phyloP scores from a whole-genome alignment of 2,113 vertebrate genomes.

The Trichechus manatus region DNA sequence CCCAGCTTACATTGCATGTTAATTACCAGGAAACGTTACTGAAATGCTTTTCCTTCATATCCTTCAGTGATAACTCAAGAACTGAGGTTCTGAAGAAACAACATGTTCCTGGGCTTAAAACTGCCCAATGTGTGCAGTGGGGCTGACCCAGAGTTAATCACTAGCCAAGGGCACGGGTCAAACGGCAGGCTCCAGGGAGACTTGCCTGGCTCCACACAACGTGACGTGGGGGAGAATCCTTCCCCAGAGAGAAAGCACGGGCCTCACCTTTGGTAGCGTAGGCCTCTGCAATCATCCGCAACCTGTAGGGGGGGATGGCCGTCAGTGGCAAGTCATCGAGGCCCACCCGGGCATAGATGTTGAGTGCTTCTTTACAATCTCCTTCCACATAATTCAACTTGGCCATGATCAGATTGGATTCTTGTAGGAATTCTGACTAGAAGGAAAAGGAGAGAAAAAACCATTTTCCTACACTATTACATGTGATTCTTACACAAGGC shows the following conservation, averaged over 20 bases:
- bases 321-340: slow-evolving; percentile 95
- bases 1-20: neutral
- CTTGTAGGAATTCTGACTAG: slow-evolving; percentile 96
- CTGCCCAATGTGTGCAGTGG: fast-evolving
- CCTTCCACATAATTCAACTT: slow-evolving; percentile 97
- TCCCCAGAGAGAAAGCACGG: neutral
- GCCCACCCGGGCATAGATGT: slow-evolving; percentile 91
- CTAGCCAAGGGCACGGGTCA: neutral
- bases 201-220: neutral
- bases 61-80: neutral
- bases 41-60: neutral
- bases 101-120: neutral
- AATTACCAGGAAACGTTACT: neutral
- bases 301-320: slow-evolving; percentile 92
- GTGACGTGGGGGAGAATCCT: fast-evolving
- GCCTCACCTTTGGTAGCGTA: slow-evolving; percentile 95
- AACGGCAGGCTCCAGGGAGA: neutral
- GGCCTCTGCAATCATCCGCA: slow-evolving; percentile 97
- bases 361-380: slow-evolving; percentile 93
- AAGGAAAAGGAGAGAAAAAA: slow-evolving; percentile 78
- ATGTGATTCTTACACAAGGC: neutral
- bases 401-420: slow-evolving; percentile 95
- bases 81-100: fast-evolving
- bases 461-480: neutral
- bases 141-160: fast-evolving